phyloP scores from a whole-genome alignment of 2,888 invertebrate species.

The Pimpla rufipes region DNA sequence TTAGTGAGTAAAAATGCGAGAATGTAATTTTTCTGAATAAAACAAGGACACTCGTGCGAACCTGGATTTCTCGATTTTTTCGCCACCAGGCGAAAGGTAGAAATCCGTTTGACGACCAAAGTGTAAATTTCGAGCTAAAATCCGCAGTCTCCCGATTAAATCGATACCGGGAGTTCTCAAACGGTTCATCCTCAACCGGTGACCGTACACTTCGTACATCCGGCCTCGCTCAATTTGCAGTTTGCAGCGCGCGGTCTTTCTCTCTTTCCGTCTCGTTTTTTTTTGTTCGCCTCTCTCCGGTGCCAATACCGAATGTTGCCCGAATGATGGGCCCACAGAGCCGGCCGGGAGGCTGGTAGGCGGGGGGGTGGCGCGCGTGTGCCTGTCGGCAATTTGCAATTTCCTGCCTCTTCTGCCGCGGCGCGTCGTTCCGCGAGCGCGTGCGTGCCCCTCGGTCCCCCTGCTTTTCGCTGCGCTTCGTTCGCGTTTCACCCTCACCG shows the following conservation, averaged over 20 bases:
- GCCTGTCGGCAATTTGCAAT: constrained; percentile 82
- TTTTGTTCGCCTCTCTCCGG: constrained; percentile 41
- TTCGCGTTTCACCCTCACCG: constrained; percentile 49
- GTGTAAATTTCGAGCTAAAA: neutral
- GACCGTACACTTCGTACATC: constrained; percentile 69
- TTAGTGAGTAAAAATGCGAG: too few relatives aligned
- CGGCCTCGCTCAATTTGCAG: constrained; percentile 81
- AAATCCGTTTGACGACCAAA: neutral
- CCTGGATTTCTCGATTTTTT: too few relatives aligned
- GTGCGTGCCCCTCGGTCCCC: constrained; percentile 39
- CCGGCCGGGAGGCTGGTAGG: constrained; percentile 32
- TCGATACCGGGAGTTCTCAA: constrained; percentile 61
- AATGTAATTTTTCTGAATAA: too few relatives aligned
- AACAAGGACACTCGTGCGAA: too few relatives aligned
- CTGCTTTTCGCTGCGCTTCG: constrained; percentile 27
- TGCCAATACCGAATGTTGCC: constrained; percentile 55
- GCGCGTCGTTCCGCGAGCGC: constrained; percentile 47
- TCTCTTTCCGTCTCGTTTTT: constrained; percentile 42
- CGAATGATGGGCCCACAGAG: constrained; percentile 38
- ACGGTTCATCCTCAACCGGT: constrained; percentile 63
- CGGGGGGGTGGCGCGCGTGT: constrained; percentile 67
- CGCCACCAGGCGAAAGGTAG: too few relatives aligned
- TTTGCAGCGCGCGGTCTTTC: constrained; percentile 65
- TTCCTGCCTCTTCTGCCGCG: constrained; percentile 78
- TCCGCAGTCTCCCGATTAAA: constrained; percentile 62